Conservation (phyloP, 1,140 invertebrate species). For the Telenomus remus region DNA sequence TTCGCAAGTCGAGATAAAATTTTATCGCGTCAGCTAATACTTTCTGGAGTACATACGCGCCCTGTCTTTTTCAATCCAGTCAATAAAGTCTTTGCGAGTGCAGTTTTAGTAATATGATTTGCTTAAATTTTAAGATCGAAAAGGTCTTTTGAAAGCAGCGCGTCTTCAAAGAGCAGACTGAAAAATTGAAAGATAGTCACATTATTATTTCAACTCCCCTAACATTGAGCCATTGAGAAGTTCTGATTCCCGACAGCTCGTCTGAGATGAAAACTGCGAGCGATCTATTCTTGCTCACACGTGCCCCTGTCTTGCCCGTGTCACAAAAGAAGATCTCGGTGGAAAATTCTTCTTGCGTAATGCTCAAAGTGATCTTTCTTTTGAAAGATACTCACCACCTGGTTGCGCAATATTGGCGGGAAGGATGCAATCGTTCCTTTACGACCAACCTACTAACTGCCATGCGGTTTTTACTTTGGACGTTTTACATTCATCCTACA, state of each 20-base stretch:
- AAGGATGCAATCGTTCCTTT: slow-evolving; percentile 39
- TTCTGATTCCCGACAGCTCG: slow-evolving; percentile 42
- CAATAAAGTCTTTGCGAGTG: slow-evolving; percentile 1
- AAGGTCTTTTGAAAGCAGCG: slow-evolving; percentile 22
- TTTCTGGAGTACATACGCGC: not conserved
- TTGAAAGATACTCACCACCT: slow-evolving; percentile 48
- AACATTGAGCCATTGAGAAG: slow-evolving; percentile 40
- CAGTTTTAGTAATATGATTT: slow-evolving; percentile 27
- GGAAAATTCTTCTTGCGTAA: slow-evolving; percentile 56
- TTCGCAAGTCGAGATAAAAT: too few relatives aligned
- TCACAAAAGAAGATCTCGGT: slow-evolving; percentile 59
- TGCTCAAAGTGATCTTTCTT: slow-evolving; percentile 52
- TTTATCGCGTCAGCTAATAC: too few relatives aligned
- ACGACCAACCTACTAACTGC: slow-evolving; percentile 10
- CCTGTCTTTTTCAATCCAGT: not conserved
- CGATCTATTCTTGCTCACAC: slow-evolving; percentile 57
- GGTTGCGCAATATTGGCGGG: slow-evolving; percentile 46
- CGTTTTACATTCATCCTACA: not conserved
- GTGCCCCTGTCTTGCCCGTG: slow-evolving; percentile 52
- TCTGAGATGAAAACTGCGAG: slow-evolving; percentile 35
- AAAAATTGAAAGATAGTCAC: slow-evolving; percentile 32
- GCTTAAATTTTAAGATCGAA: slow-evolving; percentile 28
- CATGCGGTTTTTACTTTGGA: slow-evolving; percentile 1
- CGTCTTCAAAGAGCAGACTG: slow-evolving; percentile 26
- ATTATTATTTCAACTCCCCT: slow-evolving; percentile 50